Base-by-base conservation (phyloP, 2,888 invertebrate genomes). In the Acronicta leporina region DNA sequence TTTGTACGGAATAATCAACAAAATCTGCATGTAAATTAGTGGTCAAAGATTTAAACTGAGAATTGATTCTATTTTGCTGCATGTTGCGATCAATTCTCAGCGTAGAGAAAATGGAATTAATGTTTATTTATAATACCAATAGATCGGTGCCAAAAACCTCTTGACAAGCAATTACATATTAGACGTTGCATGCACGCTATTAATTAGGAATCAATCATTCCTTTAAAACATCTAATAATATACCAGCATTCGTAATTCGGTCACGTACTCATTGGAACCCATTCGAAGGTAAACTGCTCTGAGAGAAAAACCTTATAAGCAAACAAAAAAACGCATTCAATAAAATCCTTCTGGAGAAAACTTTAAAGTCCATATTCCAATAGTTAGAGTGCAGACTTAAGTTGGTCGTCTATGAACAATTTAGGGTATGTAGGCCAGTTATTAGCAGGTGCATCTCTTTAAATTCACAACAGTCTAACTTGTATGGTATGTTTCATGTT, bases 401-500 rank as follows among this genome's bases (percentile, higher is more conserved):
- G 33, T 45, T 59, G 38, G 53, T 43, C 0, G 43, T 16, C 41
- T 50, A 13, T 52, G 7, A 44, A 63, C 67, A 63, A 69, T 78
- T 80, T 71, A 73, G 70, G 69, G 55, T 68, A 81, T 75, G 65
- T 75, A 71, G 80, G 80, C 46, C 77, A 76, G 51, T 45, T 71
- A 75, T 69, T 42, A 62, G 51, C 73, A 77, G 78, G 71, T 80
- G 79, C 78, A 78, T 80, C 81, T 66, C 56, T 69, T 56, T 62
- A 52, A 69, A 61, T 53, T 35, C 35, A 53, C 62, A 62, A 56
- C 70, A 42, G 64, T 56, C 45, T 63, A 15, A 54, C 51, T 73
- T 66, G 42, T 57, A 60, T 59, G 60, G 55, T 44, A 71, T 66
- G 55, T 46, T 55, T 43, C 42, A 43, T 75, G 56, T 63, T 44